phyloP scores from a whole-genome alignment of 2,797 vertebrate genomes.

The Thunnus albacares region DNA sequence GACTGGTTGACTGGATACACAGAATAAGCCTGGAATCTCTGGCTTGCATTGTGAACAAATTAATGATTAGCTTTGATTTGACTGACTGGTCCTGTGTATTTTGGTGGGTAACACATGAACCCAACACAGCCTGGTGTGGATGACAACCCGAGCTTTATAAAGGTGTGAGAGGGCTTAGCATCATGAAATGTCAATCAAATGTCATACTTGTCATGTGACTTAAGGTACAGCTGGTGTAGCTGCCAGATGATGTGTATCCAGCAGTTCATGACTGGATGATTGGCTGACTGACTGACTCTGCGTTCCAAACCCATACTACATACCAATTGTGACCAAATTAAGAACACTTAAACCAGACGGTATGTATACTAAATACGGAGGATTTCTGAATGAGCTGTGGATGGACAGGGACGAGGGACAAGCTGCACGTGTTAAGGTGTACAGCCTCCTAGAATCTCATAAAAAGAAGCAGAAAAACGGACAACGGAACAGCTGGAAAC shows the following conservation, averaged over 20 bases:
- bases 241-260: neutral
- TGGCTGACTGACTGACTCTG: neutral
- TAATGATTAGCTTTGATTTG: slow-evolving; percentile 7
- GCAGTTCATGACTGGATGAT: neutral
- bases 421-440: no score
- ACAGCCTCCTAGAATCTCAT: no score
- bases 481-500: no score
- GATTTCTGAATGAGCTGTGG: no score
- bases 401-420: no score
- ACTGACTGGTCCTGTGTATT: neutral
- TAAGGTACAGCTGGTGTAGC: no score
- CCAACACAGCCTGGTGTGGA: neutral
- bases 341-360: no score
- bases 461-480: no score
- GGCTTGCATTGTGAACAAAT: neutral
- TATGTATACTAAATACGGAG: no score
- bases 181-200: neutral
- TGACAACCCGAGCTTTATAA: no score
- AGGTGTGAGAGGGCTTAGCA: neutral
- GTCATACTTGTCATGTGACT: neutral
- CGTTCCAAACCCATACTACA: no score
- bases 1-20: neutral
- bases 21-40: neutral
- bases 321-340: no score
- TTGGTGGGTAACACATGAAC: neutral